These are phyloP conservation scores for Pteromalus puparum DNA, from an alignment of 1,140 invertebrate genomes.

Conservation along the genomic window DNA sequence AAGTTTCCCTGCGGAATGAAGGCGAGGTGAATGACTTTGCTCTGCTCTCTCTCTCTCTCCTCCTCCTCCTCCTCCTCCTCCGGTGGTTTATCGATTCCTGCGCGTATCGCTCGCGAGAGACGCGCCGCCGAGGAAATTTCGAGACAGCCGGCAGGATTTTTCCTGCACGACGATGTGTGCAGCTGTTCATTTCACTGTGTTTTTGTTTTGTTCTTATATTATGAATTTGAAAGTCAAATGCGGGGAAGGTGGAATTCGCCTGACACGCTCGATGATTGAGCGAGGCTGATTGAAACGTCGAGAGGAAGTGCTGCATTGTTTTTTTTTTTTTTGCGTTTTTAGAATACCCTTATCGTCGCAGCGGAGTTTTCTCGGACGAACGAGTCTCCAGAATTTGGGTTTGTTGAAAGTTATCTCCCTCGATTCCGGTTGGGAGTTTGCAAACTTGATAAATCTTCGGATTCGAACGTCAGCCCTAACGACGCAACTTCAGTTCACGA, in stretches of 20 bases:
- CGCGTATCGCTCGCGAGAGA: not conserved
- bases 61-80: conserved; percentile 35
- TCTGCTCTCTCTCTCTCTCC: conserved; percentile 30
- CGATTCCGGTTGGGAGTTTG: not conserved
- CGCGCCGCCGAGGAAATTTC: conserved; percentile 6
- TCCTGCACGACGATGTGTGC: not conserved
- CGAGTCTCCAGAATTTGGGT: too few species aligned
- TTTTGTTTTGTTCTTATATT: not conserved
- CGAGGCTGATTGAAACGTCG: too few species aligned
- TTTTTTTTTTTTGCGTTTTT: not conserved
- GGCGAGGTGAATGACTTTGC: not conserved
- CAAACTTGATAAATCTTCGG: conserved; percentile 31
- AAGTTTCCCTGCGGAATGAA: not conserved
- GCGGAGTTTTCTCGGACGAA: not conserved
- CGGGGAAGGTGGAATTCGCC: too few species aligned
- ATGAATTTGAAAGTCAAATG: not conserved
- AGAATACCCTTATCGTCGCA: not conserved
- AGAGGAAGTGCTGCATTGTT: too few species aligned
- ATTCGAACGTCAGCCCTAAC: conserved; percentile 18
- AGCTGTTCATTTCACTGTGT: not conserved
- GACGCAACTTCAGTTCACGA: too few species aligned
- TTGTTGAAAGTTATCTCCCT: conserved; percentile 1
- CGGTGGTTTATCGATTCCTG: conserved; percentile 36
- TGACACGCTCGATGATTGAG: too few species aligned
- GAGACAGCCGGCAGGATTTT: not conserved